A percentile compares a stretch with the other conserved stretches of the same genome.
These are phyloP conservation scores for Python bivittatus DNA, from an alignment of 2,113 vertebrate genomes.

Conservation along the genomic window DNA sequence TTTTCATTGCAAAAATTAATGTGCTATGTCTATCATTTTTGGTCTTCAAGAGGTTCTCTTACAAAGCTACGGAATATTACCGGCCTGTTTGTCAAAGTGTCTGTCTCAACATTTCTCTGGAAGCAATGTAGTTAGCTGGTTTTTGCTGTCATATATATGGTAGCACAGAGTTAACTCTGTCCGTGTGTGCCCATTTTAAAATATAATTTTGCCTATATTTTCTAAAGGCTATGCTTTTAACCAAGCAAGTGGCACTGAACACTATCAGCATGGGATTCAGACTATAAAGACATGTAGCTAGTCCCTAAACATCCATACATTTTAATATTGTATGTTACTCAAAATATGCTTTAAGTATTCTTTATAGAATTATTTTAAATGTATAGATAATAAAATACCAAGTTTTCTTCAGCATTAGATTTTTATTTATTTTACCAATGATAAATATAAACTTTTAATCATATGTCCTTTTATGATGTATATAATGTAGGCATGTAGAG, in stretches of 20 bases:
- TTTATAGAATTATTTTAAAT: background rate
- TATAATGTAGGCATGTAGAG: background rate
- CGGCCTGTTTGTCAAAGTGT: background rate
- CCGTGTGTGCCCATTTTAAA: background rate
- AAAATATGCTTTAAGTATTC: background rate
- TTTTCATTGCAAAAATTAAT: background rate
- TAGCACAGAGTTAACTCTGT: background rate
- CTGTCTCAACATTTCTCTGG: background rate
- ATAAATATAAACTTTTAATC: constrained; percentile 63
- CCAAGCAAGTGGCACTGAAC: background rate
- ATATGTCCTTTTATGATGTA: constrained; percentile 55
- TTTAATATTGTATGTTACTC: background rate
- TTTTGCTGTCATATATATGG: background rate
- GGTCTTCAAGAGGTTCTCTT: background rate
- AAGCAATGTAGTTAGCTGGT: background rate
- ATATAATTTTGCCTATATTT: background rate
- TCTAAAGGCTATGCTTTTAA: background rate
- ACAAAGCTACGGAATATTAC: background rate
- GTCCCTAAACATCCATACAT: background rate
- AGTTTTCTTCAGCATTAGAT: constrained; percentile 53
- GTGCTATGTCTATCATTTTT: background rate
- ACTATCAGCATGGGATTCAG: background rate
- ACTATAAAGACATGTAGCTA: background rate
- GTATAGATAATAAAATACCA: constrained; percentile 31
- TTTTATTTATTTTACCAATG: constrained; percentile 69